phyloP scores from a whole-genome alignment of 2,888 invertebrate genomes.

The Microctonus hyperodae region DNA sequence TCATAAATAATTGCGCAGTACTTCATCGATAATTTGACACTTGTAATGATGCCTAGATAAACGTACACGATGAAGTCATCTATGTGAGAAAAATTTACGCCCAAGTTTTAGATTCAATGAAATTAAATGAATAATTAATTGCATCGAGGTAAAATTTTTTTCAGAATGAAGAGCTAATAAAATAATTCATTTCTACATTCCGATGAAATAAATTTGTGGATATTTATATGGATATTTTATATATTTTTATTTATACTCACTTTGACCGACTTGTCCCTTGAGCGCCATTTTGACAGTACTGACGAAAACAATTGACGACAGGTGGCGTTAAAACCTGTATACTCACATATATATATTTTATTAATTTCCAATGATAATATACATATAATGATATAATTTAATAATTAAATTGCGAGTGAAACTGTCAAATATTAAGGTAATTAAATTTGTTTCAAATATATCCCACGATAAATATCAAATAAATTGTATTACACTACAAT shows the following conservation, averaged over 20 bases:
- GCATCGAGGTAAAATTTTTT: neutral
- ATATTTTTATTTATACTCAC: conserved; percentile 69
- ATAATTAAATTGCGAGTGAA: too few relatives aligned
- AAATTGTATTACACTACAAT: neutral
- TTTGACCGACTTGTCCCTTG: conserved; percentile 86
- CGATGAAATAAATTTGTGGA: neutral
- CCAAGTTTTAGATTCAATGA: conserved; percentile 32
- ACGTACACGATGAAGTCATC: conserved; percentile 52
- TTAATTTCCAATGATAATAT: too few relatives aligned
- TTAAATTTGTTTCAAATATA: too few relatives aligned
- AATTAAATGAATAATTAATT: neutral
- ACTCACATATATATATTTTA: too few relatives aligned
- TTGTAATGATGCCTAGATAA: conserved; percentile 40
- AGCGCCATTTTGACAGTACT: conserved; percentile 77
- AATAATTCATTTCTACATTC: neutral
- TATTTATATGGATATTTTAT: conserved; percentile 35
- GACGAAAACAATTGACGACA: conserved; percentile 37
- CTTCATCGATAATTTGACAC: conserved; percentile 43
- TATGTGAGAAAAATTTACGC: conserved; percentile 38
- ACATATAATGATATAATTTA: neutral
- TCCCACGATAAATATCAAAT: neutral
- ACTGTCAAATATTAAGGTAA: too few relatives aligned
- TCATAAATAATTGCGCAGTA: neutral
- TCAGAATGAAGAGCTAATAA: neutral
- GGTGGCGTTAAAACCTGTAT: conserved; percentile 41